These are phyloP conservation scores for Podarcis cretensis DNA, from an alignment of 2,113 vertebrate genomes.

Conservation along the genomic window DNA sequence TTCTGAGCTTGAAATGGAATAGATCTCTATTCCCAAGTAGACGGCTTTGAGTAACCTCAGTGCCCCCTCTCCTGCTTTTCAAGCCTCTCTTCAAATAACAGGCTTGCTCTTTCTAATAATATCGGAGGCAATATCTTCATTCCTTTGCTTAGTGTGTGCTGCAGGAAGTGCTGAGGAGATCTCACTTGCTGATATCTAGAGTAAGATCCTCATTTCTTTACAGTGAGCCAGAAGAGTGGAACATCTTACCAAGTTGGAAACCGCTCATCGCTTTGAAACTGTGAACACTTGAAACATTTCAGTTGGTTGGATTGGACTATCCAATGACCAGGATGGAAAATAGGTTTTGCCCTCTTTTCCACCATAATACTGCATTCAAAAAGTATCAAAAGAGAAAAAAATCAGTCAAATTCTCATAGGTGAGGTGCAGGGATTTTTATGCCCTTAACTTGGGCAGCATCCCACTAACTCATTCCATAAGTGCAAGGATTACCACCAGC, in stretches of 20 bases:
- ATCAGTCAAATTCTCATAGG: no score
- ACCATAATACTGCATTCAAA: no score
- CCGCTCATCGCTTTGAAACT: constrained; percentile 8
- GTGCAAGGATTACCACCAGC: no score
- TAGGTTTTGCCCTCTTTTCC: not conserved
- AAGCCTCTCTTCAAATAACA: not conserved
- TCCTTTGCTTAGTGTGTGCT: not conserved
- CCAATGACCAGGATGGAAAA: no score
- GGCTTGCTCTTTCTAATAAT: not conserved
- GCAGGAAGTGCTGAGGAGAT: not conserved
- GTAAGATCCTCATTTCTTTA: not conserved
- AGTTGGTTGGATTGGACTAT: not conserved
- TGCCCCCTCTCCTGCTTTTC: not conserved
- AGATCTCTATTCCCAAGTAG: constrained; percentile 9
- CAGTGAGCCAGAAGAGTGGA: not conserved
- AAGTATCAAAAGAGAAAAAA: no score
- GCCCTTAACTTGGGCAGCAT: no score
- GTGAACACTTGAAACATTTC: not conserved
- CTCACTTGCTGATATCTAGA: constrained; percentile 24
- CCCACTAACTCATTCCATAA: no score
- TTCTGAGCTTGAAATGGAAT: not conserved
- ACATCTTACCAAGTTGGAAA: not conserved
- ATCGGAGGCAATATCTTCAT: constrained; percentile 26
- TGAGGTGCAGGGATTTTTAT: no score
- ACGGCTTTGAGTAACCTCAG: not conserved